Evolutionary conservation across 1,140 invertebrate species (phyloP).

Genomic region (Pararge aegeria): DNA sequence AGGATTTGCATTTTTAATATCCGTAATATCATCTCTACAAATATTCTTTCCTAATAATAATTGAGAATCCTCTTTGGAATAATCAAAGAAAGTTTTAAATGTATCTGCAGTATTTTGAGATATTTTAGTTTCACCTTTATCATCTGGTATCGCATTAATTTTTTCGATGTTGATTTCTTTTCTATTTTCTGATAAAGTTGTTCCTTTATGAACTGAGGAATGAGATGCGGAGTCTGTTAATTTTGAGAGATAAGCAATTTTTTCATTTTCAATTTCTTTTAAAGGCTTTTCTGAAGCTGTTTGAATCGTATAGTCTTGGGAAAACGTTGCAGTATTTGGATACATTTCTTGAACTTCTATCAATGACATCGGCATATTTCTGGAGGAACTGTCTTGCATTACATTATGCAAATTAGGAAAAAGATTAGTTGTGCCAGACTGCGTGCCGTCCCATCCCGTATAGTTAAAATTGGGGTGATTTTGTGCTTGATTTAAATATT

Average conservation of each 20-base stretch:
- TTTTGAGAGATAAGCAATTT: not conserved
- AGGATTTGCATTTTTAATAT: not conserved
- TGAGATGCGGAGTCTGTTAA: not conserved
- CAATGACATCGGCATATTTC: too few species aligned
- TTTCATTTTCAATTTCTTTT: not conserved
- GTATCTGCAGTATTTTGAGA: not conserved
- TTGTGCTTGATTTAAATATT: slow-evolving; percentile 7
- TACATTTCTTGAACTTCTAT: not conserved
- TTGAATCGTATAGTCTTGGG: not conserved
- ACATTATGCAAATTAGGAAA: not conserved
- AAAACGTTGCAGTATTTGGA: not conserved
- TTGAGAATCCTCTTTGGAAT: not conserved
- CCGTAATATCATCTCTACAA: not conserved
- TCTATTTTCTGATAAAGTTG: not conserved
- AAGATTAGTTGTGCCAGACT: not conserved
- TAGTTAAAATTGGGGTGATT: not conserved
- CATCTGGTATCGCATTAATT: not conserved
- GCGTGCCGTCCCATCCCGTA: not conserved
- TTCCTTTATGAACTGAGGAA: not conserved
- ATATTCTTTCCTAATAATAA: not conserved
- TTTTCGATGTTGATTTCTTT: not conserved
- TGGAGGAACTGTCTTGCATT: not conserved
- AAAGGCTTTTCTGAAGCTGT: not conserved
- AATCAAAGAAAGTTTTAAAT: not conserved
- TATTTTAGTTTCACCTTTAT: not conserved